Conservation (phyloP, 2,113 vertebrate genomes). For the Chiloscyllium plagiosum region DNA sequence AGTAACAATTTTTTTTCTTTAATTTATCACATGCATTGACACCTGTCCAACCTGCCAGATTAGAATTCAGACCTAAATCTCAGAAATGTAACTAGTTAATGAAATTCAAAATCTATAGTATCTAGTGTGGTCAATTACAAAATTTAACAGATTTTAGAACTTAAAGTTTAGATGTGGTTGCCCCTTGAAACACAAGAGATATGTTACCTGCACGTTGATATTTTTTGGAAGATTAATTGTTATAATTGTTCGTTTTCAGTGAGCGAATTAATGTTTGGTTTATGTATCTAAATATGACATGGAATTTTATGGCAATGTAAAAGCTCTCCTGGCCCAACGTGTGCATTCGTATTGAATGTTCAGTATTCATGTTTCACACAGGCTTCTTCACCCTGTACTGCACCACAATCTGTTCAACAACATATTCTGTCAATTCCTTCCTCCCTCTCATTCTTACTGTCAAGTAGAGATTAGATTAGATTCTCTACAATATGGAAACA, state of each 20-base stretch:
- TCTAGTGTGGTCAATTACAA: background rate
- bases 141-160: background rate
- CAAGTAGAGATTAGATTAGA: no score
- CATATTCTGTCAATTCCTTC: background rate
- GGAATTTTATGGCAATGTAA: background rate
- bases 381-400: background rate
- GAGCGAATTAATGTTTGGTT: background rate
- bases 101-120: no score
- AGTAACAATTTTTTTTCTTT: no score
- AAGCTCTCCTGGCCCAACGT: background rate
- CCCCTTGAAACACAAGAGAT: background rate
- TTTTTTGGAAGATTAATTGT: background rate
- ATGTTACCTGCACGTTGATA: background rate
- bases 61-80: no score
- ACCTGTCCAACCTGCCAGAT: no score
- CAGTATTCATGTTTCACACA: background rate
- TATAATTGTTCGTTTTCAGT: background rate
- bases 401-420: background rate
- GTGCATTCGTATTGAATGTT: background rate
- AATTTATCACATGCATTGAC: no score
- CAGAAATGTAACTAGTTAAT: no score
- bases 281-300: background rate
- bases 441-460: background rate
- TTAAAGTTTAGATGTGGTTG: background rate
- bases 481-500: background rate